phyloP scores from a whole-genome alignment of 1,140 invertebrate species.

The Mya arenaria region DNA sequence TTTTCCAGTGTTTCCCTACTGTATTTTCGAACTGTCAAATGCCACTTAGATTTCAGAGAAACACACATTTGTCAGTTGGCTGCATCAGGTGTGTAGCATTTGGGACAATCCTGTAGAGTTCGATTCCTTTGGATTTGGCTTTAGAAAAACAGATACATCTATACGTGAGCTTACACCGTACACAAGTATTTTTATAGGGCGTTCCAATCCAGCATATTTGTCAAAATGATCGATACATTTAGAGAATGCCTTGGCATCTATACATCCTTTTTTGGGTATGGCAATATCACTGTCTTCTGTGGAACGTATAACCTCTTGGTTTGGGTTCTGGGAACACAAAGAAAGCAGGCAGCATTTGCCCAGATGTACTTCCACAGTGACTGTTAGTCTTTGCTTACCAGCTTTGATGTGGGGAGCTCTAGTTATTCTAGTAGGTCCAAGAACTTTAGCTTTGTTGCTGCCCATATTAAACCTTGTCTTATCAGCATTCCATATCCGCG shows the following conservation, averaged over 20 bases:
- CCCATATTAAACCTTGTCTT: slow-evolving; percentile 41
- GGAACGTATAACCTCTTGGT: slow-evolving; percentile 35
- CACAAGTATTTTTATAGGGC: slow-evolving; percentile 17
- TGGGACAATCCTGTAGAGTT: slow-evolving; percentile 30
- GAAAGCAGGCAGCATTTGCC: slow-evolving; percentile 41
- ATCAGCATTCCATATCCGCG: slow-evolving; percentile 41
- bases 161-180: slow-evolving; percentile 12
- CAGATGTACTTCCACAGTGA: slow-evolving; percentile 23
- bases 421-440: slow-evolving; percentile 12
- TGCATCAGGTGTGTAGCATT: slow-evolving; percentile 26
- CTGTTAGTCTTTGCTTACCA: slow-evolving; percentile 45
- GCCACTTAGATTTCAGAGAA: not conserved
- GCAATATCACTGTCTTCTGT: slow-evolving; percentile 26
- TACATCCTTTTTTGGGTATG: slow-evolving; percentile 50
- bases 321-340: slow-evolving; percentile 44
- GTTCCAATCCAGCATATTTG: slow-evolving; percentile 17
- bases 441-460: slow-evolving; percentile 19
- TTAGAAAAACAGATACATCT: slow-evolving; percentile 1
- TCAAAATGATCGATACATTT: slow-evolving; percentile 55
- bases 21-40: not conserved
- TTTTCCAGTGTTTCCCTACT: not conserved
- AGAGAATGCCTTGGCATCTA: slow-evolving; percentile 39
- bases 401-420: slow-evolving; percentile 13
- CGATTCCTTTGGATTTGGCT: slow-evolving; percentile 13
- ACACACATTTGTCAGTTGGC: slow-evolving; percentile 24